Evolutionary conservation across 2,888 invertebrate genomes (phyloP).

Genomic region (Diabrotica balteata): DNA sequence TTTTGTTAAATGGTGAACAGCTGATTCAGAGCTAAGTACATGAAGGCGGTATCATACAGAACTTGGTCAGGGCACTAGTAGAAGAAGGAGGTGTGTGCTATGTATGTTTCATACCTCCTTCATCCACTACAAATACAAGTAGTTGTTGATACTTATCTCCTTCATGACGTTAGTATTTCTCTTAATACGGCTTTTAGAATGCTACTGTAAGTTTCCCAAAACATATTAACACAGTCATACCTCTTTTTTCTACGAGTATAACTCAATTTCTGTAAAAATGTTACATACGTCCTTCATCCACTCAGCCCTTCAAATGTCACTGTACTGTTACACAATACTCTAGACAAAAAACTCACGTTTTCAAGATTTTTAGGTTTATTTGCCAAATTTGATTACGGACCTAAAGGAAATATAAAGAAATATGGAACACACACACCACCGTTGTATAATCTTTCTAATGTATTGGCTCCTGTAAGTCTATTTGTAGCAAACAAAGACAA

Average conservation of each 20-base stretch:
- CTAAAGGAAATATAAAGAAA: slow-evolving; percentile 39
- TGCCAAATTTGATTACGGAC: slow-evolving; percentile 67
- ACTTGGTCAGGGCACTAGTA: not conserved
- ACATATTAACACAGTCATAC: slow-evolving; percentile 3
- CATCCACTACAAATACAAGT: slow-evolving; percentile 15
- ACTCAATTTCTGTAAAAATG: not conserved
- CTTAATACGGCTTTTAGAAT: no score
- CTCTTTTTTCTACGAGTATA: slow-evolving; percentile 1
- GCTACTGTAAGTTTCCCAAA: not conserved
- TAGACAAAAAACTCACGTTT: no score
- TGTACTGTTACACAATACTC: no score
- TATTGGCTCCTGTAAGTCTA: slow-evolving; percentile 58
- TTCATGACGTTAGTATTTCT: no score
- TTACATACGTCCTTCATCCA: not conserved
- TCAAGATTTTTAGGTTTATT: slow-evolving; percentile 53
- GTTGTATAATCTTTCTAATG: slow-evolving; percentile 55
- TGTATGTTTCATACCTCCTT: slow-evolving; percentile 15
- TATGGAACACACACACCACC: slow-evolving; percentile 57
- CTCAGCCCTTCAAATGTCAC: slow-evolving; percentile 3
- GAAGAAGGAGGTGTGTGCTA: slow-evolving; percentile 18
- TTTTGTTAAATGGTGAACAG: slow-evolving; percentile 2
- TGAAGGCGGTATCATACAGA: slow-evolving; percentile 13
- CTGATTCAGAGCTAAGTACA: slow-evolving; percentile 2
- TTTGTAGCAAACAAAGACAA: slow-evolving; percentile 62
- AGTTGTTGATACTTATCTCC: no score